Evolutionary conservation across 2,113 vertebrate species (phyloP).

Genomic region (Podarcis muralis): DNA sequence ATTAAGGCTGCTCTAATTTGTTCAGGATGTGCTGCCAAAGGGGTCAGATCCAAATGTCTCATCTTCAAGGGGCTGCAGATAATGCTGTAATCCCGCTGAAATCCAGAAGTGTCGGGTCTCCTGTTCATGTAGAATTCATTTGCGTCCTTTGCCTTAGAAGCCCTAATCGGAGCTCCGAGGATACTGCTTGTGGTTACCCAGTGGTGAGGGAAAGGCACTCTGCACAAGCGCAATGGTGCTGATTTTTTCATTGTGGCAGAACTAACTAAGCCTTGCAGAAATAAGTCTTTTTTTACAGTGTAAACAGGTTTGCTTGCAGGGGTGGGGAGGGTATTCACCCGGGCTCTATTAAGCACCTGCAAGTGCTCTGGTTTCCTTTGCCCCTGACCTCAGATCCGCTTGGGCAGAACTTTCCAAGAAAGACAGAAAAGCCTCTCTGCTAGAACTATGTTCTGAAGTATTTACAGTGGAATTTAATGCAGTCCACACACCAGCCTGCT

Average conservation of each 20-base stretch:
- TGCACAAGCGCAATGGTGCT: background rate
- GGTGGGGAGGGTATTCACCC: no score
- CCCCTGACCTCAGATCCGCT: background rate
- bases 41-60: background rate
- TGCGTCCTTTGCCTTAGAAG: slow-evolving; percentile 9
- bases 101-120: background rate
- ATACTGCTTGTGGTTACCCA: background rate
- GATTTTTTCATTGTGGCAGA: background rate
- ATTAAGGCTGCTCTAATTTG: slow-evolving; percentile 16
- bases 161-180: background rate
- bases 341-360: background rate
- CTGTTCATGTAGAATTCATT: background rate
- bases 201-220: background rate
- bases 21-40: slow-evolving; percentile 6
- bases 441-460: background rate
- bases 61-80: background rate
- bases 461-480: slow-evolving; percentile 2
- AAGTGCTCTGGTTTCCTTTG: background rate
- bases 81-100: slow-evolving; percentile 11
- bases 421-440: background rate
- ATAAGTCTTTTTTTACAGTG: background rate
- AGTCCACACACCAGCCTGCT: slow-evolving; percentile 11
- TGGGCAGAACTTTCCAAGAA: background rate
- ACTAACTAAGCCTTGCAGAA: background rate
- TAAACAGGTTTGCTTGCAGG: no score